Conservation (phyloP, 2,113 vertebrate genomes). For the Columbina picui region DNA sequence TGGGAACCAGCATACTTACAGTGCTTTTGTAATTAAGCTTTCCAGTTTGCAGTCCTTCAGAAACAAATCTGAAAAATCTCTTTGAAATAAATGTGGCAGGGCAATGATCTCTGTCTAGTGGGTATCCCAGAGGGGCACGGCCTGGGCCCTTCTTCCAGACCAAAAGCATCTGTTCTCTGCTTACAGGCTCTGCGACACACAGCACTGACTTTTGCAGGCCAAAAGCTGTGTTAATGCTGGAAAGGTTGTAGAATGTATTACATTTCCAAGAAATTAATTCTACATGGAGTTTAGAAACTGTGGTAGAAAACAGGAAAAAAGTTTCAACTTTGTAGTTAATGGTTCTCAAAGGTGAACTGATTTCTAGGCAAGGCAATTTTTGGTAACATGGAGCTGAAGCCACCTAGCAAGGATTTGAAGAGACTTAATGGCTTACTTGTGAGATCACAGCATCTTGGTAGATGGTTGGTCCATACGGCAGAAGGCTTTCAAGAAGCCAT, state of each 20-base stretch:
- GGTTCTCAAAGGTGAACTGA: background rate
- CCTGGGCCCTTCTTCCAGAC: background rate
- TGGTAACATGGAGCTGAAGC: background rate
- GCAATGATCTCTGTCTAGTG: background rate
- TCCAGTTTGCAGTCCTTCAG: background rate
- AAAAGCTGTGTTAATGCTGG: background rate
- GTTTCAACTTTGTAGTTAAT: background rate
- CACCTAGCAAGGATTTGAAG: background rate
- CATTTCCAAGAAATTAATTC: background rate
- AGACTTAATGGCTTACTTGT: background rate
- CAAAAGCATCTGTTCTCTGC: background rate
- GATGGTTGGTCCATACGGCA: background rate
- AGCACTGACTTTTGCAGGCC: background rate
- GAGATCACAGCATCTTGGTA: background rate
- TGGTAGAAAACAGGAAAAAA: background rate
- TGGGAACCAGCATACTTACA: background rate
- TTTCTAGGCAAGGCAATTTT: background rate
- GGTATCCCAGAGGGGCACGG: background rate
- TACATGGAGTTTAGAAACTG: background rate
- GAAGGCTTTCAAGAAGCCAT: background rate
- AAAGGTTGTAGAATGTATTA: rapidly evolving
- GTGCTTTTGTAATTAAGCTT: background rate
- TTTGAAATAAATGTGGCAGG: background rate
- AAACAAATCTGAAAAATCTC: background rate
- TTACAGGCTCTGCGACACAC: background rate